A percentile compares a stretch with the other conserved stretches of the same genome.
phyloP scores from a whole-genome alignment of 2,888 invertebrate species.

The Chrysomela aeneicollis region DNA sequence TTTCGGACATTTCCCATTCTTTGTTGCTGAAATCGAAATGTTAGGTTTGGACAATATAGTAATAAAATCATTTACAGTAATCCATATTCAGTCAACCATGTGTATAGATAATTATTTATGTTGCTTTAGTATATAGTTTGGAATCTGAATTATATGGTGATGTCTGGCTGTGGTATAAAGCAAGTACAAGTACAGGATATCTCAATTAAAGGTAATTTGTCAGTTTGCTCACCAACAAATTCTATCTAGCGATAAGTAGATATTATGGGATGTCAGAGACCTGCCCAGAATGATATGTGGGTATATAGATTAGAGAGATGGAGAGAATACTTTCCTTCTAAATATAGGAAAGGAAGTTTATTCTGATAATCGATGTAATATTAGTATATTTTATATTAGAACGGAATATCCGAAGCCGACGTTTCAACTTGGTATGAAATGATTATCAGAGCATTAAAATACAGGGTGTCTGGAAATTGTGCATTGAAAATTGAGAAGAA shows the following conservation, averaged over 20 bases:
- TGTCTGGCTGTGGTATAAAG: not conserved
- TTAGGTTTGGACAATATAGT: too few relatives aligned
- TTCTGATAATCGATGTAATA: not conserved
- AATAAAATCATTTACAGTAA: too few relatives aligned
- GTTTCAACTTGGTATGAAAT: too few relatives aligned
- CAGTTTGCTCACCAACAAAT: not conserved
- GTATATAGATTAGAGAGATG: not conserved
- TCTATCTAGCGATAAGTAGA: not conserved
- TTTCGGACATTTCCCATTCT: too few relatives aligned
- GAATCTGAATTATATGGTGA: not conserved
- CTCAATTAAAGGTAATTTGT: conserved; percentile 1
- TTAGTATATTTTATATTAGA: too few relatives aligned
- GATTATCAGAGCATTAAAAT: too few relatives aligned
- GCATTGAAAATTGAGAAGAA: too few relatives aligned
- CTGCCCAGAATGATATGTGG: not conserved
- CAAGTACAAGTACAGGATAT: not conserved
- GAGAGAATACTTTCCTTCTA: not conserved
- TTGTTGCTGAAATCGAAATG: too few relatives aligned
- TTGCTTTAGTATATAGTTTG: not conserved
- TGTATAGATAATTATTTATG: not conserved
- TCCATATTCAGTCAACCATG: too few relatives aligned
- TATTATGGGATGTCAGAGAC: not conserved
- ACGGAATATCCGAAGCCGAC: too few relatives aligned
- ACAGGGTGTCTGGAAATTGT: too few relatives aligned
- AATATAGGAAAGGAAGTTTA: not conserved